Evolutionary conservation across 2,888 invertebrate species (phyloP).

Genomic region (Eugnorisma glareosa): DNA sequence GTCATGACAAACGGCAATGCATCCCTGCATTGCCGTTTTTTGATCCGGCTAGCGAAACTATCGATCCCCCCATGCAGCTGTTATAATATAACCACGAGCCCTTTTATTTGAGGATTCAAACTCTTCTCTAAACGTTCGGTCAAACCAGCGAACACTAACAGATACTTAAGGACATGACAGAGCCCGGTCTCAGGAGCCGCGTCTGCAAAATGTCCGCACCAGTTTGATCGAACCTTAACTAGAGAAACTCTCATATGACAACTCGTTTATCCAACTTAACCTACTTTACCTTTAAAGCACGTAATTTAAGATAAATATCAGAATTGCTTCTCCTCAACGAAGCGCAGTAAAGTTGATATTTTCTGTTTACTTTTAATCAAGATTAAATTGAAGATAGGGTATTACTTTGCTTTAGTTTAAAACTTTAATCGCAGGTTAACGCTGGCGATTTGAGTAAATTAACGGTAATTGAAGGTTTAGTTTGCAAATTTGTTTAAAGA

Average conservation of each 20-base stretch:
- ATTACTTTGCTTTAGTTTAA: constrained; percentile 40
- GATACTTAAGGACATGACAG: background rate
- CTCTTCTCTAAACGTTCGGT: background rate
- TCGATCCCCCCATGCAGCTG: no score
- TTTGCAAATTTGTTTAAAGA: constrained; percentile 3
- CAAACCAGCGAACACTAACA: background rate
- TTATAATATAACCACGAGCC: background rate
- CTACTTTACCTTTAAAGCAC: background rate
- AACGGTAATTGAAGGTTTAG: constrained; percentile 21
- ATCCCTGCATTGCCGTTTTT: no score
- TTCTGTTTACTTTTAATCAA: constrained; percentile 47
- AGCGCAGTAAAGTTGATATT: constrained; percentile 37
- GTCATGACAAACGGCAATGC: background rate
- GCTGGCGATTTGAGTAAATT: constrained; percentile 17
- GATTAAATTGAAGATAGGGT: constrained; percentile 27
- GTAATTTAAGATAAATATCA: constrained; percentile 41
- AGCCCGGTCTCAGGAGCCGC: background rate
- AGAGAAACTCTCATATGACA: background rate
- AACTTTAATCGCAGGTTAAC: constrained; percentile 31
- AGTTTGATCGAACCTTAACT: background rate
- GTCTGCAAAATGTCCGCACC: background rate
- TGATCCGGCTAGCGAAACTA: no score
- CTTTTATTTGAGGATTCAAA: background rate
- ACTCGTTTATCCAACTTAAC: constrained; percentile 7
- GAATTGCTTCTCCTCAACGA: background rate